A percentile compares a stretch with the other conserved stretches of the same genome.
Conservation (phyloP, 2,888 invertebrate genomes). For the Apodemia duryi region DNA sequence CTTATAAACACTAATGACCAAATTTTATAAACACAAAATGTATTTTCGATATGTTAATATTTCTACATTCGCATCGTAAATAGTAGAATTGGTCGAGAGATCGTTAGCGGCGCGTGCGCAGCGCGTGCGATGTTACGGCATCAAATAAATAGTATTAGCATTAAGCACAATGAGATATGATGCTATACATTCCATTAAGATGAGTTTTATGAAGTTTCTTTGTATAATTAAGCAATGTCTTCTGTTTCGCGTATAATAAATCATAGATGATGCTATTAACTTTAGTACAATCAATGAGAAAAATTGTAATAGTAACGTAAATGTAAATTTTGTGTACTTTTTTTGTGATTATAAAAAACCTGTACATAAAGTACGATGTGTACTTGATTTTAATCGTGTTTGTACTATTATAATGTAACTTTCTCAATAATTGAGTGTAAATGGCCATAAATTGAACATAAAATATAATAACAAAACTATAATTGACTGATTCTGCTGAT, state of each 20-base stretch:
- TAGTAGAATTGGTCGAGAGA: slow-evolving; percentile 47
- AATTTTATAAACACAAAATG: too few species aligned
- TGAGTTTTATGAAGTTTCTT: slow-evolving; percentile 26
- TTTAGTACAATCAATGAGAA: not conserved
- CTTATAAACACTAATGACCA: too few species aligned
- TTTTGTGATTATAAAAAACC: too few species aligned
- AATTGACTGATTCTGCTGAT: slow-evolving; percentile 1
- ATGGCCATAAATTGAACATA: too few species aligned
- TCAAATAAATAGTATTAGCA: slow-evolving; percentile 55
- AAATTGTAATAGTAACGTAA: not conserved
- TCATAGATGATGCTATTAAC: slow-evolving; percentile 26
- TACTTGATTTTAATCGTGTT: too few species aligned
- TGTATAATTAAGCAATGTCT: slow-evolving; percentile 35
- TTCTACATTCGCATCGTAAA: slow-evolving; percentile 5
- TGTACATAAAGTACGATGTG: too few species aligned
- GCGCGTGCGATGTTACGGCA: slow-evolving; percentile 54
- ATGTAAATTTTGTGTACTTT: too few species aligned
- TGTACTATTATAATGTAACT: too few species aligned
- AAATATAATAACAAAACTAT: not conserved
- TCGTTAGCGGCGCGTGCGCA: slow-evolving; percentile 67
- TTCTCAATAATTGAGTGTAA: too few species aligned
- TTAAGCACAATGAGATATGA: slow-evolving; percentile 44
- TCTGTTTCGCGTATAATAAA: slow-evolving; percentile 31
- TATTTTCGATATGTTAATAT: too few species aligned
- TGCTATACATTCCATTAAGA: slow-evolving; percentile 41